Evolutionary conservation across 2,797 vertebrate genomes (phyloP).

Genomic region (Periophthalmus magnuspinnatus): DNA sequence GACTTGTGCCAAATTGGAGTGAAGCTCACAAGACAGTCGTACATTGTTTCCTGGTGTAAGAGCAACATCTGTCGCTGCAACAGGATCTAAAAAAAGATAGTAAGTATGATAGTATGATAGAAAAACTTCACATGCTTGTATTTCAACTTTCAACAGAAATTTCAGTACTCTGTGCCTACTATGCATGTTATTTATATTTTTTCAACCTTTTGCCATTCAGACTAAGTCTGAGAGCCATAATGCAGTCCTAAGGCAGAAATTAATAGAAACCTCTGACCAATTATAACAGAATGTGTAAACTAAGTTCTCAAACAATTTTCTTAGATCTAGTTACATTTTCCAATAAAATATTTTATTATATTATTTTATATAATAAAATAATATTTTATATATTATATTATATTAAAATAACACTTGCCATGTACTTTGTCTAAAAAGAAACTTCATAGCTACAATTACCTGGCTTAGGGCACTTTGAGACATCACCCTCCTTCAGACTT

Average conservation of each 20-base stretch:
- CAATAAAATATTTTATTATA: not conserved
- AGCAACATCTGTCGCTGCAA: slow-evolving; percentile 39
- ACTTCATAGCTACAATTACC: slow-evolving; percentile 51
- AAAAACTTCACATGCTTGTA: not conserved
- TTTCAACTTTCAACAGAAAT: too few species aligned
- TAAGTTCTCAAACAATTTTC: too few species aligned
- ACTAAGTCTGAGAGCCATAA: not conserved
- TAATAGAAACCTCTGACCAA: not conserved
- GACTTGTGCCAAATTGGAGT: slow-evolving; percentile 74
- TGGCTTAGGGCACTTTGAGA: slow-evolving; percentile 66
- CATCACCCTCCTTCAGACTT: slow-evolving; percentile 72
- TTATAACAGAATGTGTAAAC: too few species aligned
- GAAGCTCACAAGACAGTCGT: slow-evolving; percentile 63
- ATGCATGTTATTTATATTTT: too few species aligned
- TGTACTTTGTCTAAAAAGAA: not conserved
- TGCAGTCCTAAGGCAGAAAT: not conserved
- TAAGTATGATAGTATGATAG: slow-evolving; percentile 13
- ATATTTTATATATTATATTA: not conserved
- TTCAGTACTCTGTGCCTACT: too few species aligned
- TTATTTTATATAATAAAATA: too few species aligned
- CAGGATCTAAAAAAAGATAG: slow-evolving; percentile 49
- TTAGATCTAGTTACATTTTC: not conserved
- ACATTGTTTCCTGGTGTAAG: slow-evolving; percentile 70
- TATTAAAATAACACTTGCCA: not conserved
- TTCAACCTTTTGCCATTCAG: too few species aligned